A percentile compares a stretch with the other conserved stretches of the same genome.
phyloP scores from a whole-genome alignment of 2,113 vertebrate species.

The Triplophysa tibetana region DNA sequence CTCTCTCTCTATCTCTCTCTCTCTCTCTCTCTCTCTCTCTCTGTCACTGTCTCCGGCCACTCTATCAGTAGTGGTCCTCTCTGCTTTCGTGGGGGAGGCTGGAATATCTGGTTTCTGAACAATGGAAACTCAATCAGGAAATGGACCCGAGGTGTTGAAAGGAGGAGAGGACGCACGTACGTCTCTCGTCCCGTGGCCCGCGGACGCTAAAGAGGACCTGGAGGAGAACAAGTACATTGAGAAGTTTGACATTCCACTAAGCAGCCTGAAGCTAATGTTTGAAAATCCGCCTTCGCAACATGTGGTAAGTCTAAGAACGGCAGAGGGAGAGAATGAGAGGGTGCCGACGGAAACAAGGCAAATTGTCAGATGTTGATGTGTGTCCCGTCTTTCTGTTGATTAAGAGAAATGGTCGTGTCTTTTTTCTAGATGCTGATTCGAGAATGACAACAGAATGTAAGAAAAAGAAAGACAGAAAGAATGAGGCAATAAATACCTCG shows the following conservation, averaged over 20 bases:
- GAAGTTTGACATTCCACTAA: constrained; percentile 74
- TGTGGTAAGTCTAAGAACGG: constrained; percentile 58
- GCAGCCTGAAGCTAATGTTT: constrained; percentile 77
- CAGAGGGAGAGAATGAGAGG: not conserved
- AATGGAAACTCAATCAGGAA: constrained; percentile 83
- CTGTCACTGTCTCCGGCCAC: constrained; percentile 19
- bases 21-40: constrained; percentile 36
- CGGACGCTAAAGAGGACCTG: constrained; percentile 67
- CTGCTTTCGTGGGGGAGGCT: constrained; percentile 36
- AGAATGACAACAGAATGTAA: not conserved
- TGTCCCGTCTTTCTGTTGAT: not conserved
- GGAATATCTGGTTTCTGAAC: constrained; percentile 68
- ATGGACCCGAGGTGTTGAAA: constrained; percentile 66
- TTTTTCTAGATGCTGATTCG: not conserved
- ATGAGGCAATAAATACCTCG: not conserved
- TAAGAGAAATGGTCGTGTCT: not conserved
- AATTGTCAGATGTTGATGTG: not conserved
- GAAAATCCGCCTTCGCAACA: constrained; percentile 63
- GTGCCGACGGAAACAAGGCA: not conserved
- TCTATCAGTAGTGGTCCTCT: constrained; percentile 61
- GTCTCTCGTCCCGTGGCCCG: constrained; percentile 53
- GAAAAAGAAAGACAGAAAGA: not conserved
- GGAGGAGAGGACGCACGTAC: constrained; percentile 53
- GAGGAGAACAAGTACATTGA: constrained; percentile 69
- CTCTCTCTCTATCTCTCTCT: constrained; percentile 8